Evolutionary conservation across 2,797 vertebrate species (phyloP).

Genomic region (Cynopterus sphinx): DNA sequence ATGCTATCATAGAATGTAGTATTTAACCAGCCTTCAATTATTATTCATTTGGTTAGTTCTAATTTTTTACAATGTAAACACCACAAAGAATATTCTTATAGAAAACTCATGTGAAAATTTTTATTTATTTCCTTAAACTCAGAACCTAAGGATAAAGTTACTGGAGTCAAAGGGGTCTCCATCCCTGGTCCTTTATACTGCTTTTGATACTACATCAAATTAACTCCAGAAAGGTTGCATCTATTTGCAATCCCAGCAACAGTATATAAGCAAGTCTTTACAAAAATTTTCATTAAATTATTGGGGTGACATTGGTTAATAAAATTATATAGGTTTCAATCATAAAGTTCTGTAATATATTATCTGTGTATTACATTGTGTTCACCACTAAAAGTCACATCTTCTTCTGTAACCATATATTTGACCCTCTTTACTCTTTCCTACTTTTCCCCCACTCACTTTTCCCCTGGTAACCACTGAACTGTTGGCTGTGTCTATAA

Average conservation of each 20-base stretch:
- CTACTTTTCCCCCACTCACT: no score
- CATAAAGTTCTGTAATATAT: no score
- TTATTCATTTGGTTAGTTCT: not conserved
- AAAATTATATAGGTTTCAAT: no score
- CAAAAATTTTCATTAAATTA: no score
- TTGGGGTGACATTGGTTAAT: no score
- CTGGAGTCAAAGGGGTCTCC: not conserved
- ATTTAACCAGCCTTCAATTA: not conserved
- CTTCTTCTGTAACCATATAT: no score
- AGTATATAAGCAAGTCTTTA: not conserved
- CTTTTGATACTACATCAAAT: not conserved
- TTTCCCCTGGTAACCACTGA: no score
- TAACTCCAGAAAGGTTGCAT: not conserved
- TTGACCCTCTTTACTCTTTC: no score
- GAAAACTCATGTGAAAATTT: not conserved
- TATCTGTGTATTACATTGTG: no score
- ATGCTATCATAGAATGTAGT: not conserved
- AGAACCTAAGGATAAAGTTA: not conserved
- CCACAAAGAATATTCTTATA: not conserved
- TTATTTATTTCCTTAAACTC: not conserved
- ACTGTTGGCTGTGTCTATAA: no score
- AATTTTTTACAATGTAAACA: constrained; percentile 4
- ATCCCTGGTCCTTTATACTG: not conserved
- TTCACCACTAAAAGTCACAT: no score
- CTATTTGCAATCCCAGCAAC: not conserved